Percentiles rank a stretch among this genome's conserved stretches.
These are phyloP conservation scores for Cerastoderma edule DNA, from an alignment of 2,888 invertebrate genomes.

Conservation along the genomic window DNA sequence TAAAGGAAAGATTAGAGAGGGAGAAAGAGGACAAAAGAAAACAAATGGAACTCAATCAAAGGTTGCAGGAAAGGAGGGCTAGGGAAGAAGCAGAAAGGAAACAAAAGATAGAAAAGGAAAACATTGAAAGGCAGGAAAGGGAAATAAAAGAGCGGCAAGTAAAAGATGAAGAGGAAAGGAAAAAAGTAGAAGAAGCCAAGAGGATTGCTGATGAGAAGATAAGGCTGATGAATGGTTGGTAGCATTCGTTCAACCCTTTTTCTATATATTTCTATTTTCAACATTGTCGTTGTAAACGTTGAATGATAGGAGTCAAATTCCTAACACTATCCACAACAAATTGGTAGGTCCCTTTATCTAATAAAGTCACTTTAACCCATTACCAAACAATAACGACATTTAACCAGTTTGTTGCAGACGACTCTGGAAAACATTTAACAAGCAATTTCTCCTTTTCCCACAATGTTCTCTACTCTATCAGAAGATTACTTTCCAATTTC, in stretches of 20 bases:
- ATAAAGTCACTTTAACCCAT: too few species aligned
- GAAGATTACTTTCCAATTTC: too few species aligned
- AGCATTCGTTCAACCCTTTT: not conserved
- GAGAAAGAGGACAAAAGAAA: slow-evolving; percentile 49
- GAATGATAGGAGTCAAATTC: too few species aligned
- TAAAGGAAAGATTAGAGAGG: slow-evolving; percentile 51
- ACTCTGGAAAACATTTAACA: too few species aligned
- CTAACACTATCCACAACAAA: too few species aligned
- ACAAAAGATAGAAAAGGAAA: slow-evolving; percentile 58
- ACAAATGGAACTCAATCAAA: slow-evolving; percentile 30
- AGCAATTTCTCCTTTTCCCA: too few species aligned
- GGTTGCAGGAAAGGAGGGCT: slow-evolving; percentile 25
- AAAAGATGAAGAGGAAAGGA: slow-evolving; percentile 57
- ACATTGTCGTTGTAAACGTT: too few species aligned
- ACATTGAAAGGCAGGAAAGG: slow-evolving; percentile 53
- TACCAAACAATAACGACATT: too few species aligned
- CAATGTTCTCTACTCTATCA: too few species aligned
- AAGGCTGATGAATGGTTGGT: slow-evolving; percentile 63
- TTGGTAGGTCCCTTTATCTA: too few species aligned
- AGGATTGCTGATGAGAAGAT: slow-evolving; percentile 69
- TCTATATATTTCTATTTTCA: too few species aligned
- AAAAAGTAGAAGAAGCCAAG: slow-evolving; percentile 62
- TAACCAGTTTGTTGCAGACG: too few species aligned
- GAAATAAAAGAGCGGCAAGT: slow-evolving; percentile 57
- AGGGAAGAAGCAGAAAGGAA: slow-evolving; percentile 52